Evolutionary conservation across 2,797 vertebrate genomes (phyloP), one percentile per base, ranked within the genome.

Genomic region (Pseudomugil gertrudae): DNA sequence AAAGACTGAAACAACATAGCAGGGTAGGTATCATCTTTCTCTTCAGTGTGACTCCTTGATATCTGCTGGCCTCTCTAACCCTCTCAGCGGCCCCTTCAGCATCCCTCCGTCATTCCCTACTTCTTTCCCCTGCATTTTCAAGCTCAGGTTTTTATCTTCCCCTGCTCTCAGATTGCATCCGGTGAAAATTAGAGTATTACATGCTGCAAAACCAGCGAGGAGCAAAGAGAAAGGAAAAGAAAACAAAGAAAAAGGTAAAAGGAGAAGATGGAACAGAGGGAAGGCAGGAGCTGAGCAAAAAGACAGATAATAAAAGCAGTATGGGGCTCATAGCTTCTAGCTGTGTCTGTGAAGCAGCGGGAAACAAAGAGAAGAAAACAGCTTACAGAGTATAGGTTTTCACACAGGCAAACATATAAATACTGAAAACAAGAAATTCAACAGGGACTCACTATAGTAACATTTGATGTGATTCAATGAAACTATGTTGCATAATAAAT

Each of bases 321-420:
- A 76, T 66, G 76, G 63, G 73, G 72, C 57, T 75, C 70, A 72
- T 59, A 68, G 74, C 77, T 75, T 76, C 81, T 80, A 56, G 75
- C 80, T 87, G 84, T 80, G 78, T 68, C 72, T 71, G 76, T 83
- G 76, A 75, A 84, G 77, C 76, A 79, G 74, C 77, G 68, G 83
- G 78, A 79, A 79, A 78, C 63, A 81, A 71, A 76, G 68, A 71
- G 43, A 64, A 71, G 72, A 72, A 79, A 86, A 81, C 75, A 80
- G 62, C 69, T 82, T 73, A 81, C 32, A 30, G 69, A 72, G 62
- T 81, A 78, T 53, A 73, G 63, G 35, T 73, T 80, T 85, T 61
- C 66, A 72, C 68, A 76, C 59, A 72, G 68, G 74, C 72, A 84
- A 71, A 75, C 72, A 76, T 47, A 79, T 55, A 76, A 74, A 80